phyloP scores from a whole-genome alignment of 2,113 vertebrate species.

The Phylloscopus trochiloides region DNA sequence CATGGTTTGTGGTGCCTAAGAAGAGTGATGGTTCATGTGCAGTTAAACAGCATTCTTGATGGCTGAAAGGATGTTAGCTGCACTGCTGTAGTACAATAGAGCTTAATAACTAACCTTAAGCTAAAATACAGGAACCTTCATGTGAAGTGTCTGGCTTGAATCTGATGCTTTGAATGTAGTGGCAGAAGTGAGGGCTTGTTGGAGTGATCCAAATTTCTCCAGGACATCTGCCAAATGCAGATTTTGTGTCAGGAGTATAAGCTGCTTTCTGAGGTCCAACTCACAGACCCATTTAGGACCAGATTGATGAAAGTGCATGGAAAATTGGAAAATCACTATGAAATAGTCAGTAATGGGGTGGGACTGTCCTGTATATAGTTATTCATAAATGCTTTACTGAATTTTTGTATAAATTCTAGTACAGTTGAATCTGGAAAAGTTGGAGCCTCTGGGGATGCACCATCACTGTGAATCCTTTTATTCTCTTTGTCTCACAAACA shows the following conservation, averaged over 20 bases:
- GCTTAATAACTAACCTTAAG: neutral
- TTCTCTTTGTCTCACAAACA: neutral
- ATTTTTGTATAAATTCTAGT: neutral
- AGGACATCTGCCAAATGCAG: neutral
- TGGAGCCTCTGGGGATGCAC: neutral
- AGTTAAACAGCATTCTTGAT: rapidly evolving
- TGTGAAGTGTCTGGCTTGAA: rapidly evolving
- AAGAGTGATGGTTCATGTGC: neutral
- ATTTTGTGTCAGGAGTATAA: neutral
- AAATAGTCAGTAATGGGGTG: neutral
- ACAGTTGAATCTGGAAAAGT: neutral
- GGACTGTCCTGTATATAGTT: neutral
- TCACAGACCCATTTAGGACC: neutral
- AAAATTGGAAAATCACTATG: neutral
- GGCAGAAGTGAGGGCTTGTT: neutral
- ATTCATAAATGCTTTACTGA: neutral
- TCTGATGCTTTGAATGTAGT: neutral
- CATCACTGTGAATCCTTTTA: neutral
- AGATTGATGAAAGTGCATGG: neutral
- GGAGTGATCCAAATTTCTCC: neutral
- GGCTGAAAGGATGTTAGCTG: neutral
- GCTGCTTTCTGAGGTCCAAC: neutral
- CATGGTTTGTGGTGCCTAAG: neutral
- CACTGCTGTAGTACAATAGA: neutral
- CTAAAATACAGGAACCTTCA: neutral